Evolutionary conservation across 2,797 vertebrate genomes (phyloP).

Genomic region (Anisognathus igniventris): DNA sequence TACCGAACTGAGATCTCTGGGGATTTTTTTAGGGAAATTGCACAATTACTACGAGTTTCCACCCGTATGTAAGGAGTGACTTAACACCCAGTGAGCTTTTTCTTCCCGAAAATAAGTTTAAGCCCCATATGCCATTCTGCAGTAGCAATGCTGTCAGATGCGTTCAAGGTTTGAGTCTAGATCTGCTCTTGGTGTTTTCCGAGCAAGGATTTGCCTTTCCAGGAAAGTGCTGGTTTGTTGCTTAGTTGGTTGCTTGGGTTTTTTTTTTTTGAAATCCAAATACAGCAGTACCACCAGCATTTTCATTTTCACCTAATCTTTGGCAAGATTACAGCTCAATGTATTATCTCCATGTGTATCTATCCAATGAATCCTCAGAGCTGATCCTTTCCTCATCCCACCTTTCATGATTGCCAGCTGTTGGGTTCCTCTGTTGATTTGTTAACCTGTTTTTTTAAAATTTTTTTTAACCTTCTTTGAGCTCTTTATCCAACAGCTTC

Average conservation of each 20-base stretch:
- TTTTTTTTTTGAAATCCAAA: background rate
- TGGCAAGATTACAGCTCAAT: background rate
- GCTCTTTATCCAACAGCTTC: background rate
- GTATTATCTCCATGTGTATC: background rate
- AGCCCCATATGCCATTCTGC: background rate
- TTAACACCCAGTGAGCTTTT: background rate
- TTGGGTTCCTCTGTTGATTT: background rate
- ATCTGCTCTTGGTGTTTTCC: background rate
- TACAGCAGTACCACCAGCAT: background rate
- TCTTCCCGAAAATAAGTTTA: background rate
- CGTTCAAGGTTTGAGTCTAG: background rate
- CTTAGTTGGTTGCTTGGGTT: background rate
- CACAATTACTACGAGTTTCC: constrained; percentile 6
- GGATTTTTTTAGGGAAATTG: constrained; percentile 39
- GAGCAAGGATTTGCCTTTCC: background rate
- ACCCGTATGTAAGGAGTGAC: background rate
- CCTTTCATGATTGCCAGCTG: background rate
- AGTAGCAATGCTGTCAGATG: background rate
- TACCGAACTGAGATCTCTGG: background rate
- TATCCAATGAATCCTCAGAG: background rate
- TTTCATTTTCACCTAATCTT: background rate
- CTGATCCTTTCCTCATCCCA: background rate
- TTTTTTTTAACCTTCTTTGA: background rate
- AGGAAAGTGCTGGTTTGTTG: background rate
- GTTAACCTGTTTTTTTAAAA: background rate